Evolutionary conservation across 1,140 invertebrate genomes (phyloP), one percentile per base, ranked within the genome.

Genomic region (Lordiphosa stackelbergi): DNA sequence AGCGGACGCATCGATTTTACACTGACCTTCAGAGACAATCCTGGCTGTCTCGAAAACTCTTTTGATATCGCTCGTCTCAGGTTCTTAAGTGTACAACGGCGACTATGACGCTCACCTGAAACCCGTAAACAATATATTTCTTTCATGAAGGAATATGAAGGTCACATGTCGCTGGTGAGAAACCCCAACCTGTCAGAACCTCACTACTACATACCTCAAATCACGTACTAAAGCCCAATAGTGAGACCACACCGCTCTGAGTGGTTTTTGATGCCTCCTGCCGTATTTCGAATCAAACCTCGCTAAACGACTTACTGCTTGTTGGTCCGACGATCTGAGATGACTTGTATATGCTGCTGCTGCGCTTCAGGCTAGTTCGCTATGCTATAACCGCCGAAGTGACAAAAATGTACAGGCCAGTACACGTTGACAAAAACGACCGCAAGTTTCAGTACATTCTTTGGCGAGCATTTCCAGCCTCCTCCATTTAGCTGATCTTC

Each of bases 401-500:
- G 34, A 36, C 13, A 5, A 49, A 36, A n/a, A 36, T 36, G 34
- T 49, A 48, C 6, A 48, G 13, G 12, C 46, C 11, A 35, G 31
- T 48, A 48, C 13, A 48, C 35, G 9, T 36, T n/a, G 16, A 51
- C n/a, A 24, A 22, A 11, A 28, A 22, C 12, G 8, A 22, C 24
- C 9, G 40, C 8, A 66, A 87, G 19, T 87, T 81, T 41, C 88
- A 90, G 58, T 58, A 75, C 42, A 89, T 90, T 12, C 34, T 90
- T 5, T 90, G 89, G 88, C 61, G 87, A 49, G 36, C 35, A 59
- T 42, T 52, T 22, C 31, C 53, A 11, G 62, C n/a, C 24, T 53
- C 0, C 7, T 41, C 3, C 45, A 61, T 4, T 8, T 53, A 9
- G 40, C 53, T 12, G 53, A 36, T 24, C 5, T 58, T 1, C 12